A percentile compares a stretch with the other conserved stretches of the same genome.
These are phyloP conservation scores for Fopius arisanus DNA, from an alignment of 1,140 invertebrate species.

Conservation along the genomic window DNA sequence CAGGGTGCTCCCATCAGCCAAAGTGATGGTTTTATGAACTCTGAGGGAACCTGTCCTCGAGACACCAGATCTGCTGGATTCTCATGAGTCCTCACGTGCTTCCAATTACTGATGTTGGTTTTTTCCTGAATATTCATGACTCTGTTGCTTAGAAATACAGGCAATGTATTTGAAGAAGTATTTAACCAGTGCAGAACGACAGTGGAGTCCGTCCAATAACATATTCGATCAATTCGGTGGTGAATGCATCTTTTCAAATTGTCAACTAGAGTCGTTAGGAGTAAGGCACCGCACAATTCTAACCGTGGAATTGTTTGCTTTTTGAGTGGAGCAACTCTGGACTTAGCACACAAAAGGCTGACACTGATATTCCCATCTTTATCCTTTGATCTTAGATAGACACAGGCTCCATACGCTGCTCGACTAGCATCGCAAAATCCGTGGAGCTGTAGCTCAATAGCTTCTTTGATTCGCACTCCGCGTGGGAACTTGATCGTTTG, in stretches of 20 bases:
- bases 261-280: not conserved
- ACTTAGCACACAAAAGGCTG: not conserved
- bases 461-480: no score
- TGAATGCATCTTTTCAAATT: not conserved
- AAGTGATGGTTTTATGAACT: not conserved
- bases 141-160: not conserved
- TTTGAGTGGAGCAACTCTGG: not conserved
- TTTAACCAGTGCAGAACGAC: constrained; percentile 13
- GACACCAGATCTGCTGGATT: constrained; percentile 21
- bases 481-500: no score
- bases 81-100: not conserved
- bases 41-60: not conserved
- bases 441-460: not conserved
- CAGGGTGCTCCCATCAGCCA: constrained; percentile 14
- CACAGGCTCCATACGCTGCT: not conserved
- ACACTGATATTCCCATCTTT: not conserved
- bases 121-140: constrained; percentile 8
- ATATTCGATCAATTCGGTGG: not conserved
- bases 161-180: not conserved
- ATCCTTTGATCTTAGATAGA: not conserved
- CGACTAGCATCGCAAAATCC: constrained; percentile 6
- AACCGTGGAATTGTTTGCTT: not conserved
- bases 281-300: not conserved
- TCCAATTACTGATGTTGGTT: not conserved
- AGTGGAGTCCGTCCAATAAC: constrained; percentile 14